Conservation (phyloP, 2,113 vertebrate genomes). For the Orientallactaga bullata region DNA sequence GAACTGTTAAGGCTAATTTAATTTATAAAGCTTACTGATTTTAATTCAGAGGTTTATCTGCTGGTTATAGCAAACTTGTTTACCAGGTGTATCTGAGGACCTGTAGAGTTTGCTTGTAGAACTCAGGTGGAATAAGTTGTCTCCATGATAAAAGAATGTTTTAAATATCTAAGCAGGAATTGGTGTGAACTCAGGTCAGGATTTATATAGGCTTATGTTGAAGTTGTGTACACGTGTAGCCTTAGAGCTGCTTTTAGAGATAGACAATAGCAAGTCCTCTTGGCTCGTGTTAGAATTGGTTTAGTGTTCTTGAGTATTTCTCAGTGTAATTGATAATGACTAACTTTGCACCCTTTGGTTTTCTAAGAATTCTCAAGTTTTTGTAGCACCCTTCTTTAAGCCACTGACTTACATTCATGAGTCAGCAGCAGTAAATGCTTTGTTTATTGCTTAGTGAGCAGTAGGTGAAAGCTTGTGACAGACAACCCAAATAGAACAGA, state of each 20-base stretch:
- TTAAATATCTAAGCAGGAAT: background rate
- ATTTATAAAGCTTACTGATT: background rate
- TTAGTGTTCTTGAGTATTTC: background rate
- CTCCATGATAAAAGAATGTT: background rate
- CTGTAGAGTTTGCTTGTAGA: background rate
- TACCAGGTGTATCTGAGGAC: background rate
- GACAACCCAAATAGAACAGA: background rate
- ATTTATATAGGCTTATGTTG: background rate
- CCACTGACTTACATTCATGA: background rate
- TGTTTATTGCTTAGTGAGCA: constrained; percentile 40
- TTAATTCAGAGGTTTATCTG: background rate
- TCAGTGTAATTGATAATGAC: background rate
- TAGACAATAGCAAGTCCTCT: background rate
- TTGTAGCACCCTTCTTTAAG: constrained; percentile 24
- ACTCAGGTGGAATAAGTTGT: constrained; percentile 32
- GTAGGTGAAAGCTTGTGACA: background rate
- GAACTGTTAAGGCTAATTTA: background rate
- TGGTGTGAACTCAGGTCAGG: background rate
- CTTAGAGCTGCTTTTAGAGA: constrained; percentile 18
- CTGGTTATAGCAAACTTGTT: background rate
- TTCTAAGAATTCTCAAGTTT: constrained; percentile 43
- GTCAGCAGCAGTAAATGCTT: constrained; percentile 20
- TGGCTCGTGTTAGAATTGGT: background rate
- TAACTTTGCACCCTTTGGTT: background rate
- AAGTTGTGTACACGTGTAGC: background rate